These are phyloP conservation scores for Columbina picui DNA, from an alignment of 2,113 vertebrate species.

Conservation along the genomic window DNA sequence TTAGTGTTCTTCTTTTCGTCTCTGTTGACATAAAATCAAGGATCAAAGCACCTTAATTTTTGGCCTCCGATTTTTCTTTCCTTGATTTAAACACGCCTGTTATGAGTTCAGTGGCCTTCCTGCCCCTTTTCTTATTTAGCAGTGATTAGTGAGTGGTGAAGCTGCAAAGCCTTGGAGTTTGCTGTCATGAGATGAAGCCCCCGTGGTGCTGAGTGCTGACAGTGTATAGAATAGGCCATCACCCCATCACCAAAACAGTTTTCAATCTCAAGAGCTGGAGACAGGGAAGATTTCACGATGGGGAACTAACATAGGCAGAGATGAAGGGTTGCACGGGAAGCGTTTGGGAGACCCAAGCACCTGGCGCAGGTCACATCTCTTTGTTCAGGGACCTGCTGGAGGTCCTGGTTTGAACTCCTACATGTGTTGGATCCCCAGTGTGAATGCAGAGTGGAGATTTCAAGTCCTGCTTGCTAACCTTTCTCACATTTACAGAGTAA, in stretches of 20 bases:
- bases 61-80: slow-evolving; percentile 63
- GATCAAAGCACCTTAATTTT: slow-evolving; percentile 71
- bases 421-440: accelerated
- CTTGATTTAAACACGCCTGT: slow-evolving; percentile 55
- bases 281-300: not conserved
- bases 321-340: not conserved
- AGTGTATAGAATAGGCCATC: not conserved
- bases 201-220: not conserved
- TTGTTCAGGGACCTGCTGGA: not conserved
- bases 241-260: not conserved
- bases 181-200: not conserved
- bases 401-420: not conserved
- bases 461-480: not conserved
- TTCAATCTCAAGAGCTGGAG: not conserved
- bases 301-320: not conserved
- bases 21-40: slow-evolving; percentile 70
- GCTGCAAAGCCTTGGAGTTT: not conserved
- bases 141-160: slow-evolving; percentile 45
- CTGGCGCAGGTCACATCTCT: not conserved
- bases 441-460: not conserved
- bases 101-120: slow-evolving; percentile 56
- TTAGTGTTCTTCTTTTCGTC: slow-evolving; percentile 65
- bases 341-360: not conserved
- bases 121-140: slow-evolving; percentile 44
- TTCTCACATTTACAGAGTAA: not conserved